These are phyloP conservation scores for Hedychridium roseum DNA, from an alignment of 2,888 invertebrate species.

Conservation along the genomic window DNA sequence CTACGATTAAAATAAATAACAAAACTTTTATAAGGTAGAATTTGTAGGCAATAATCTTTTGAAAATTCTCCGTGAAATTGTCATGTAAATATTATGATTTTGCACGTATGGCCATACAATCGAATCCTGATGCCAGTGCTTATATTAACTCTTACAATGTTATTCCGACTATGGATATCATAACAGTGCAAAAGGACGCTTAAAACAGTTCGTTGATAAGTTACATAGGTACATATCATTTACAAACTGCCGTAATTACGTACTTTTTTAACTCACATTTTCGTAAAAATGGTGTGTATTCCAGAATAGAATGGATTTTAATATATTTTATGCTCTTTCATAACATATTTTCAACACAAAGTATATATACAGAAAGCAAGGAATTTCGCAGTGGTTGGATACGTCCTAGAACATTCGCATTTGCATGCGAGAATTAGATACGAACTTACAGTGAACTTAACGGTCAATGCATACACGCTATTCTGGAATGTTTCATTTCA, in stretches of 20 bases:
- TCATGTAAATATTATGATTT: no score
- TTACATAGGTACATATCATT: slow-evolving; percentile 1
- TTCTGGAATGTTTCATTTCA: slow-evolving; percentile 29
- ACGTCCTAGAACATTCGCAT: no score
- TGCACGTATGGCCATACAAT: no score
- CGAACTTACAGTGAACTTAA: slow-evolving; percentile 5
- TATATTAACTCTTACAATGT: no score
- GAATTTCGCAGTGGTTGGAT: no score
- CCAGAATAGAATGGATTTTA: neutral
- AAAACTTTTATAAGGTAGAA: slow-evolving; percentile 11
- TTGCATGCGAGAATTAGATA: no score
- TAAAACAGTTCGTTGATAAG: neutral
- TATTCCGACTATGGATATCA: no score
- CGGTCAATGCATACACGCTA: slow-evolving; percentile 11
- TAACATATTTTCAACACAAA: neutral
- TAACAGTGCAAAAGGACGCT: no score
- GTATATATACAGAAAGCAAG: no score
- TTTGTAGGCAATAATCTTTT: no score
- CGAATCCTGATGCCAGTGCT: no score
- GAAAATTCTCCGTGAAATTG: no score
- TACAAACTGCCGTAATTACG: neutral
- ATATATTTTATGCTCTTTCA: neutral
- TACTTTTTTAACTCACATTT: neutral
- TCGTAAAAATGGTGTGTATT: neutral
- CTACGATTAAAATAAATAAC: slow-evolving; percentile 7